Conservation (phyloP, 30 jellyfish, hydroid and myxozoan species). For the Aurelia aurita complex sp. Pacific region DNA sequence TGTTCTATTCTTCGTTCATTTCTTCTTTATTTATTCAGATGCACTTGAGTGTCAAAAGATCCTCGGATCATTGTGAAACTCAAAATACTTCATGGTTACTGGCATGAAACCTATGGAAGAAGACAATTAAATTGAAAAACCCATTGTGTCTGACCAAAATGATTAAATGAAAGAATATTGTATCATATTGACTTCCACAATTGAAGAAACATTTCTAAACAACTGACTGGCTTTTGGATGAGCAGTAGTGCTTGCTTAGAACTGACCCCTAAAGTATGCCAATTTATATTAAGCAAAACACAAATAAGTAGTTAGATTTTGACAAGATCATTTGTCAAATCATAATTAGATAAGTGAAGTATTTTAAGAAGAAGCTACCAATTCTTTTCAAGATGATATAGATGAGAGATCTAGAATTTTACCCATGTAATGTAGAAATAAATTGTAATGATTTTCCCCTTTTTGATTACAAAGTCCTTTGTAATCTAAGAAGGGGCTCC, state of each 20-base stretch:
- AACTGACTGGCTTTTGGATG: not conserved
- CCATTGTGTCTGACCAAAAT: not conserved
- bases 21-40: too few species aligned
- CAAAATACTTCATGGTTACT: constrained; percentile 89
- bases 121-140: not conserved
- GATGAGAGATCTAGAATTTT: too few species aligned
- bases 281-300: not conserved
- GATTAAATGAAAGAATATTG: not conserved
- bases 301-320: not conserved
- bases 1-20: too few species aligned
- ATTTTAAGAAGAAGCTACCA: not conserved
- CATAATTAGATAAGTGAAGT: not conserved
- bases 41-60: constrained; percentile 44
- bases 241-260: not conserved
- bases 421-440: too few species aligned
- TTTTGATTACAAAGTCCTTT: too few species aligned
- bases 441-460: not conserved
- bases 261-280: not conserved
- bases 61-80: constrained; percentile 89
- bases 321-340: not conserved
- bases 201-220: not conserved
- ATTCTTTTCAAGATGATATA: not conserved
- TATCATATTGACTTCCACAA: not conserved
- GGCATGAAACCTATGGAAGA: constrained; percentile 80
- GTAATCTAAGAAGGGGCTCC: too few species aligned